A percentile compares a stretch with the other conserved stretches of the same genome.
Evolutionary conservation across 2,888 invertebrate species (phyloP).

Genomic region (Cerastis rubricosa): DNA sequence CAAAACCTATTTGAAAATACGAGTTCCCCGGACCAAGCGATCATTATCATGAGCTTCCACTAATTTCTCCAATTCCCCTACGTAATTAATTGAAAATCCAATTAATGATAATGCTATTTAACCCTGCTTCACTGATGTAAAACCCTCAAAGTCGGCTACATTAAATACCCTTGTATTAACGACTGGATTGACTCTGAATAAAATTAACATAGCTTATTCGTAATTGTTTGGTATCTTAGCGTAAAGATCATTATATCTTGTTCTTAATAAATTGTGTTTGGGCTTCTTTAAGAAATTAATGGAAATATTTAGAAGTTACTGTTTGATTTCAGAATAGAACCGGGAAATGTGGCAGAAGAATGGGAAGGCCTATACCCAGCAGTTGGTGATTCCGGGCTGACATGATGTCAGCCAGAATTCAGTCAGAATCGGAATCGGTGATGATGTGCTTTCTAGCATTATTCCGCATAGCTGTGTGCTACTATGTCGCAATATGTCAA

Average conservation of each 20-base stretch:
- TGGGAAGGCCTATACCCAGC: too few species aligned
- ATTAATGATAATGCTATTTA: slow-evolving; percentile 30
- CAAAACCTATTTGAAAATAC: not conserved
- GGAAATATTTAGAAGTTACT: not conserved
- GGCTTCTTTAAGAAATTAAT: not conserved
- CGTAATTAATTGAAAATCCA: slow-evolving; percentile 33
- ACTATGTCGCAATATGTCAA: not conserved
- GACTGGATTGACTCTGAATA: slow-evolving; percentile 37
- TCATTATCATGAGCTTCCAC: not conserved
- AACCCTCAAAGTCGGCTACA: slow-evolving; percentile 20
- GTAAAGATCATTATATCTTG: not conserved
- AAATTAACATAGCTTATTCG: slow-evolving; percentile 41
- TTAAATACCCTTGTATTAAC: slow-evolving; percentile 22
- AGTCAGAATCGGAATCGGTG: too few species aligned
- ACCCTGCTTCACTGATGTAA: slow-evolving; percentile 23
- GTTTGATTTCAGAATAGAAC: too few species aligned
- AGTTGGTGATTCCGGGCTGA: too few species aligned
- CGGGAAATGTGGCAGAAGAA: too few species aligned
- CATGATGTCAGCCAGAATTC: too few species aligned
- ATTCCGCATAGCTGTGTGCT: not conserved
- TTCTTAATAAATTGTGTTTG: not conserved
- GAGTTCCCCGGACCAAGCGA: not conserved
- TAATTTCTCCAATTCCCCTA: slow-evolving; percentile 16
- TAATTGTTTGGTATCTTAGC: slow-evolving; percentile 8
- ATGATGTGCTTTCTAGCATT: too few species aligned